Conservation (phyloP, 2,888 invertebrate genomes). For the Shargacucullia verbasci region DNA sequence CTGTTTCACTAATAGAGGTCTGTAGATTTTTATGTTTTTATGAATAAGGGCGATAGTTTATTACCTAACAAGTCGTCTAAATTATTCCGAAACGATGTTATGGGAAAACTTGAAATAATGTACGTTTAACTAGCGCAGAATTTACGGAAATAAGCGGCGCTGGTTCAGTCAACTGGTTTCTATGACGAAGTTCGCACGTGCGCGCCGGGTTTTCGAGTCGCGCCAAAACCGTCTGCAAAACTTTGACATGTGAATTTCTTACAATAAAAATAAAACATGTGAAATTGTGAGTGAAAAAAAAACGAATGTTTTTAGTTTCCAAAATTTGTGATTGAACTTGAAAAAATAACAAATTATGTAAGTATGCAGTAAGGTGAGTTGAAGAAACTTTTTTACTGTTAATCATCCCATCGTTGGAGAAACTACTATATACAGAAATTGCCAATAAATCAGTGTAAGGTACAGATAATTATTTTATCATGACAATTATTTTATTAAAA, state of each 20-base stretch:
- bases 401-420: too few species aligned
- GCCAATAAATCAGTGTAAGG: too few species aligned
- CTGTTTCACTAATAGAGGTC: too few species aligned
- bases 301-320: slow-evolving; percentile 7
- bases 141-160: slow-evolving; percentile 8
- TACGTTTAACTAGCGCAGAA: slow-evolving; percentile 20
- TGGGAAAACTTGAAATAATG: slow-evolving; percentile 25
- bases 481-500: too few species aligned
- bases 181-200: slow-evolving; percentile 20
- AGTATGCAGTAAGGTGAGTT: slow-evolving; percentile 22
- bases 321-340: slow-evolving; percentile 12
- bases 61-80: neutral
- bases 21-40: too few species aligned
- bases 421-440: too few species aligned
- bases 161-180: slow-evolving; percentile 26
- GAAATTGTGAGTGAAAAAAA: slow-evolving; percentile 28
- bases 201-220: neutral
- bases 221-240: slow-evolving; percentile 5
- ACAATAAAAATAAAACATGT: neutral
- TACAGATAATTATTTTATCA: too few species aligned
- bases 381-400: neutral
- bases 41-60: too few species aligned
- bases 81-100: slow-evolving; percentile 3
- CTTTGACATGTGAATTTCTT: slow-evolving; percentile 27
- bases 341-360: neutral